phyloP scores from a whole-genome alignment of 2,113 vertebrate species.

The Collichthys lucidus region DNA sequence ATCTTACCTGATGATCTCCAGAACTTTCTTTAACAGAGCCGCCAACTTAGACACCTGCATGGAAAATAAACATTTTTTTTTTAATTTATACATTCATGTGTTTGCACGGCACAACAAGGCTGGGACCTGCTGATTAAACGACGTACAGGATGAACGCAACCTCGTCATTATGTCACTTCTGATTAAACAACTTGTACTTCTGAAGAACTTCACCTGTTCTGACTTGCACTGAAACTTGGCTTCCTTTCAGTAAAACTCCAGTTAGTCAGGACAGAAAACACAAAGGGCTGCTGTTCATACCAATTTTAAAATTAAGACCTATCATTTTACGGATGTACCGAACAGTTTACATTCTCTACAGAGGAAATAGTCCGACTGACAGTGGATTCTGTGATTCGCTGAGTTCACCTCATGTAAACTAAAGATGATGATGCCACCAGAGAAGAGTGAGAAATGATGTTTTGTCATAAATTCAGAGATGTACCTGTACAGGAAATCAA shows the following conservation, averaged over 20 bases:
- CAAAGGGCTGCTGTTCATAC: background rate
- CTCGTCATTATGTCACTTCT: background rate
- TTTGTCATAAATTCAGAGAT: background rate
- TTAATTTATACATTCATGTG: background rate
- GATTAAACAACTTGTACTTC: background rate
- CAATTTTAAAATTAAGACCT: background rate
- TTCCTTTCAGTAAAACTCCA: no score
- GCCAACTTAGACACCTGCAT: conserved; percentile 89
- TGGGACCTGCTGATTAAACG: no score
- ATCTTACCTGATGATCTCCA: conserved; percentile 90
- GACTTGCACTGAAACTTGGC: background rate
- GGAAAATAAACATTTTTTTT: conserved; percentile 28
- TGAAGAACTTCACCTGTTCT: background rate
- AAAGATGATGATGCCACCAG: background rate
- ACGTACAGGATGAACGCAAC: background rate
- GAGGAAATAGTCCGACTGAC: background rate
- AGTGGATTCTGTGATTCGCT: background rate
- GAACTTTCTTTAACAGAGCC: conserved; percentile 88
- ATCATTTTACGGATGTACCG: no score
- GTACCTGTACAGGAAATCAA: background rate
- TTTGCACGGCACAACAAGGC: no score
- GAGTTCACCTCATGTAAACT: background rate
- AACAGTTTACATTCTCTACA: no score
- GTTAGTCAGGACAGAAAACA: background rate
- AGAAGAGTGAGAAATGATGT: background rate